These are phyloP conservation scores for Takifugu flavidus DNA, from an alignment of 2,113 vertebrate genomes.

Conservation along the genomic window DNA sequence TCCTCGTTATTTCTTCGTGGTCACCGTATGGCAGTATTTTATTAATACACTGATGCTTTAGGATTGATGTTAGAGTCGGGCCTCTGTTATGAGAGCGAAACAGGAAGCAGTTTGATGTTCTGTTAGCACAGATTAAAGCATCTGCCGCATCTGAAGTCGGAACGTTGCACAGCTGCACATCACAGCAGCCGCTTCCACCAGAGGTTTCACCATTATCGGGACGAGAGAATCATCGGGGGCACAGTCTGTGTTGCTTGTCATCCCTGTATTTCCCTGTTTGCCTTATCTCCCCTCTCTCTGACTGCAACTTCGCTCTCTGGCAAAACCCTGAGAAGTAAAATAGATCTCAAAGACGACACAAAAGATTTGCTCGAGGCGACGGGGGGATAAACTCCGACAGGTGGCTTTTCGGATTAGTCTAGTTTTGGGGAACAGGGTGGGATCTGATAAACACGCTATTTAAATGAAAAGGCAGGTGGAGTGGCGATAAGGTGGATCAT, in stretches of 20 bases:
- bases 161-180: conserved; percentile 36
- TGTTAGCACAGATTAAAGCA: conserved; percentile 39
- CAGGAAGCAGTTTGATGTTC: conserved; percentile 19
- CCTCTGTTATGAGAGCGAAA: conserved; percentile 15
- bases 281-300: conserved; percentile 60
- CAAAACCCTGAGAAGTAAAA: conserved; percentile 57
- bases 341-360: conserved; percentile 67
- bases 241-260: conserved; percentile 50
- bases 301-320: conserved; percentile 51
- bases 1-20: too few species aligned
- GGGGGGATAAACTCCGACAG: conserved; percentile 64
- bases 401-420: conserved; percentile 71
- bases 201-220: conserved; percentile 51
- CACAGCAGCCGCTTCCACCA: conserved; percentile 23
- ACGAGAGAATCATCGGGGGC: conserved; percentile 53
- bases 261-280: conserved; percentile 37
- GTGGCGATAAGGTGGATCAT: conserved; percentile 66
- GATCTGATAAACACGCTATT: conserved; percentile 70
- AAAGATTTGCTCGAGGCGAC: conserved; percentile 59
- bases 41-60: neutral
- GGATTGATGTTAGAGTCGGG: neutral
- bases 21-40: too few species aligned
- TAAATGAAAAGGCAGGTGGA: conserved; percentile 57
- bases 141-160: conserved; percentile 4
- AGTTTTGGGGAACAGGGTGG: conserved; percentile 45